phyloP scores from a whole-genome alignment of 2,113 vertebrate species.

The Crotalus viridis region DNA sequence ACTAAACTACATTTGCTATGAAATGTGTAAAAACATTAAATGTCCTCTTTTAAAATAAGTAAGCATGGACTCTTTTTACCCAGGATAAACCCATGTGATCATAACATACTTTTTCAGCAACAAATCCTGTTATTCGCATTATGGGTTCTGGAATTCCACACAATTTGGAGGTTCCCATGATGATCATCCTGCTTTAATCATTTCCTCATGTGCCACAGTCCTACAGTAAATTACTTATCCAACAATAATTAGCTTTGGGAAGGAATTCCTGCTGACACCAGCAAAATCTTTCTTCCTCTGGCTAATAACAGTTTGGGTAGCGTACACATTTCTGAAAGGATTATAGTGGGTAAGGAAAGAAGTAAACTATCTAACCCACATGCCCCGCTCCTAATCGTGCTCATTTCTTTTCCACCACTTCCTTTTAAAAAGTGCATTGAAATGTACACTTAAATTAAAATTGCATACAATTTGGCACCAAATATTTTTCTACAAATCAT shows the following conservation, averaged over 20 bases:
- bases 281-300: neutral
- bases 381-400: neutral
- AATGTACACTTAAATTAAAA: neutral
- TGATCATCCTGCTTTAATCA: neutral
- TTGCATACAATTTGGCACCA: neutral
- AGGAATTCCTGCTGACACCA: neutral
- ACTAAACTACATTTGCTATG: neutral
- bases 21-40: neutral
- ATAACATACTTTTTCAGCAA: neutral
- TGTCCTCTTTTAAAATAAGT: neutral
- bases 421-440: neutral
- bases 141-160: neutral
- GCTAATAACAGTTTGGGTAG: neutral
- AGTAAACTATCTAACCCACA: neutral
- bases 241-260: neutral
- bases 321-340: neutral
- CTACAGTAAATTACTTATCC: neutral
- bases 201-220: neutral
- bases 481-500: neutral
- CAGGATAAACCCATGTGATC: neutral
- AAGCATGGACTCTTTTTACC: neutral
- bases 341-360: neutral
- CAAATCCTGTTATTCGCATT: neutral
- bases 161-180: neutral
- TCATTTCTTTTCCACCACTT: neutral